Conservation (phyloP, 2,797 vertebrate genomes). For the Buceros bicornis region DNA sequence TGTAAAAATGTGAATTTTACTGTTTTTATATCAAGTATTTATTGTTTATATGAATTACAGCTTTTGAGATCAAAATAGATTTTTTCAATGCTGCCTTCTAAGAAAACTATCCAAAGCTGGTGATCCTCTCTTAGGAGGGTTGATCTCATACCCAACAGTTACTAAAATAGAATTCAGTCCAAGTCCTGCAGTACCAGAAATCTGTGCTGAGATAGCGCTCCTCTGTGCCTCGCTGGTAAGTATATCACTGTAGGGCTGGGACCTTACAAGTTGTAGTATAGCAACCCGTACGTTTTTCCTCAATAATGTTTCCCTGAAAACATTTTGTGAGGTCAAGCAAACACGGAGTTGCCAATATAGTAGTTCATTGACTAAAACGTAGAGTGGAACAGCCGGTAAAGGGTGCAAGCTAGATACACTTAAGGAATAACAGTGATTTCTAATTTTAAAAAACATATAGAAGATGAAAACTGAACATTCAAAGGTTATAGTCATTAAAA, state of each 20-base stretch:
- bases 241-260: background rate
- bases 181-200: background rate
- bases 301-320: background rate
- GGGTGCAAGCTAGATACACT: background rate
- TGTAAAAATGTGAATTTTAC: background rate
- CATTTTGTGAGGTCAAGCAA: background rate
- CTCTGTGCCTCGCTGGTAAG: background rate
- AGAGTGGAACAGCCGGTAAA: background rate
- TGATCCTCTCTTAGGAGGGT: background rate
- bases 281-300: background rate
- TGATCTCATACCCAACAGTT: background rate
- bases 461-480: background rate
- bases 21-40: background rate
- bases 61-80: background rate
- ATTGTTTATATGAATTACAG: background rate
- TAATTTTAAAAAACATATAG: background rate
- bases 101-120: background rate
- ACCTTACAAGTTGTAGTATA: background rate
- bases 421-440: background rate
- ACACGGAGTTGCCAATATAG: background rate
- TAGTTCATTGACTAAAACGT: background rate
- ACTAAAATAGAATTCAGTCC: background rate
- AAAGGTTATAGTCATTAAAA: background rate
- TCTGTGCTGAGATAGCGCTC: background rate
- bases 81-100: background rate